Base-by-base conservation (phyloP, 2,888 invertebrate species). In the Euproctis similis region DNA sequence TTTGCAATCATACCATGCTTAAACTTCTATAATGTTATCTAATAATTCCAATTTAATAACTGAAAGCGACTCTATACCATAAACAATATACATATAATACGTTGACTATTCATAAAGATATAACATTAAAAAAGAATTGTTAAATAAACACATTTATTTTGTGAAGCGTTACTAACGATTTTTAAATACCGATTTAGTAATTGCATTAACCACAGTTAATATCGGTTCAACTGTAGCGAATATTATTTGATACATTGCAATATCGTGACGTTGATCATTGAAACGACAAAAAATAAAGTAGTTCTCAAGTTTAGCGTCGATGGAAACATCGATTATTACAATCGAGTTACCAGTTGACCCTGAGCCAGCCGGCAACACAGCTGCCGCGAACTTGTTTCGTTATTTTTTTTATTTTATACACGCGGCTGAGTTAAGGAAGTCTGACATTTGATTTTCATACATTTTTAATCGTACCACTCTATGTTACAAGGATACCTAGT, bases 281-380 rank as follows among this genome's bases (percentile, higher is more conserved):
- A 65, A 68, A 58, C 53, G 39, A 54, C 55, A 58, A 77, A 78
- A 74, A 78, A 77, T 65, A 42, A 42, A 49, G 56, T 54, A 47
- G 54, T 53, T 64, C 63, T 64, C 59, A 50, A 41, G 46, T 42
- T 36, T 45, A 51, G 45, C 44, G 39, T 40, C 55, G 54, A 57
- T 64, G 64, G 55, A 56, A 59, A 57, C 59, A 55, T 55, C 58
- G 59, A 62, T 49, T 58, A 58, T 62, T 54, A 49, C 46, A 40
- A 48, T 44, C 33, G 45, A 46, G 32, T 48, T 60, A 80, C 78
- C 65, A 62, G 82, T 74, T 59, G 82, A 75, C 82, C 82, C 78
- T 82, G 82, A 80, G 65, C 44, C 61, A 61, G 49, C 57, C 57
- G 58, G 59, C 63, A 53, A 49, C 62, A 48, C 60, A 66, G 74